Base-by-base conservation (phyloP, 2,888 invertebrate species). In the Drosophila silvestris region DNA sequence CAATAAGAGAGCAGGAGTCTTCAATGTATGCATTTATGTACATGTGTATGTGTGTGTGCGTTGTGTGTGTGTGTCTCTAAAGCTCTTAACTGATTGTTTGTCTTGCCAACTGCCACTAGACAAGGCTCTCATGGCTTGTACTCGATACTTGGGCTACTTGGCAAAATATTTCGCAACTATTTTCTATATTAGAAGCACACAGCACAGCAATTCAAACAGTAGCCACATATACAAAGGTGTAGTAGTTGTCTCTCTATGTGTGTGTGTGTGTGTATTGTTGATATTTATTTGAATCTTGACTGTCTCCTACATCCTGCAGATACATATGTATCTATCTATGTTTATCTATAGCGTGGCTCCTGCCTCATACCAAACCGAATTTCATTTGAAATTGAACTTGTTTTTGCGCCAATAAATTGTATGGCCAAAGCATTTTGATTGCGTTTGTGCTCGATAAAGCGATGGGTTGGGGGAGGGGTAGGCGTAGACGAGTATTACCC, bases 51-150 rank as follows among this genome's bases (percentile, higher is more conserved):
- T 26, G 22, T 58, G 33, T 67, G 37, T 59, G 41, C 60, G 22
- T 59, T 51, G n/a, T 26, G n/a, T 47, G 39, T 64, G 47, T 70
- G 52, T 77, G 69, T 78, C 77, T 82, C 71, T 75, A 86, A 90
- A 83, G 83, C 89, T 88, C 90, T 91, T 90, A 90, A 90, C 90
- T 90, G 89, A 91, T 90, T 90, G 89, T 91, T 91, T 91, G 90
- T 90, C 89, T 91, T 90, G 82, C 90, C 88, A 90, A 88, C 87
- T 90, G 84, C 80, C 83, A 82, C 81, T 80, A 80, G 81, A 79
- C 79, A 79, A 70, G 74, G 73, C 78, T 78, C 75, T 79, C 63
- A 47, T 54, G 28, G 71, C 76, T 70, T 70, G 62, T 80, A 79
- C 70, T 79, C 72, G 77, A 82, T 77, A 72, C 87, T 80, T 77